Evolutionary conservation across 2,888 invertebrate genomes (phyloP).

Genomic region (Copidosoma aretas): DNA sequence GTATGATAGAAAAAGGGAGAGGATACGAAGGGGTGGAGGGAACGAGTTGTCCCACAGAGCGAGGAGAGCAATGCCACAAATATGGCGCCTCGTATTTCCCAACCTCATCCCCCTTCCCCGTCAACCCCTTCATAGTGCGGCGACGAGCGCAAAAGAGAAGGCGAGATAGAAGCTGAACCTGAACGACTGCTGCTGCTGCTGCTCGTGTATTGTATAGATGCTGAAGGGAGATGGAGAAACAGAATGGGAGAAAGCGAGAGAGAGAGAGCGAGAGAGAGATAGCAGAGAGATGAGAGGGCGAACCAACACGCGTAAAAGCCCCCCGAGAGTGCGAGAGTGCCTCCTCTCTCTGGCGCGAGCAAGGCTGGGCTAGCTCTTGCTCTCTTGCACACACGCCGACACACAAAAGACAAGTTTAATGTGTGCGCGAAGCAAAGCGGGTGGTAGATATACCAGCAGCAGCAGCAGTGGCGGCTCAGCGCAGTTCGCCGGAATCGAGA

Average conservation of each 20-base stretch:
- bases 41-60: slow-evolving; percentile 30
- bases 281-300: slow-evolving; percentile 19
- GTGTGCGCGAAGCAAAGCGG: slow-evolving; percentile 44
- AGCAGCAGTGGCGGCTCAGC: slow-evolving; percentile 29
- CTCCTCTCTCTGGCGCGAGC: slow-evolving; percentile 8
- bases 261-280: slow-evolving; percentile 10
- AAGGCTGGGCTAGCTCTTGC: slow-evolving; percentile 7
- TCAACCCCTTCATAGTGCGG: slow-evolving; percentile 35
- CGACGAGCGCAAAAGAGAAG: slow-evolving; percentile 40
- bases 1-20: background rate
- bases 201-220: slow-evolving; percentile 22
- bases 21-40: background rate
- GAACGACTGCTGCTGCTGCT: slow-evolving; percentile 20
- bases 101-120: slow-evolving; percentile 44
- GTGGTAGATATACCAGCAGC: slow-evolving; percentile 36
- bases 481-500: slow-evolving; percentile 22
- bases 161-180: slow-evolving; percentile 40
- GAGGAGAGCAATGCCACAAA: slow-evolving; percentile 55
- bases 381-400: slow-evolving; percentile 36
- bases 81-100: slow-evolving; percentile 62
- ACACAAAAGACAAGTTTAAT: slow-evolving; percentile 43
- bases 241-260: slow-evolving; percentile 4
- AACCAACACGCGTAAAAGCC: slow-evolving; percentile 42
- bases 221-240: background rate
- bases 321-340: slow-evolving; percentile 38